Evolutionary conservation across 2,888 invertebrate genomes (phyloP), one percentile per base, ranked within the genome.

Genomic region (Heterodera filipjevi): DNA sequence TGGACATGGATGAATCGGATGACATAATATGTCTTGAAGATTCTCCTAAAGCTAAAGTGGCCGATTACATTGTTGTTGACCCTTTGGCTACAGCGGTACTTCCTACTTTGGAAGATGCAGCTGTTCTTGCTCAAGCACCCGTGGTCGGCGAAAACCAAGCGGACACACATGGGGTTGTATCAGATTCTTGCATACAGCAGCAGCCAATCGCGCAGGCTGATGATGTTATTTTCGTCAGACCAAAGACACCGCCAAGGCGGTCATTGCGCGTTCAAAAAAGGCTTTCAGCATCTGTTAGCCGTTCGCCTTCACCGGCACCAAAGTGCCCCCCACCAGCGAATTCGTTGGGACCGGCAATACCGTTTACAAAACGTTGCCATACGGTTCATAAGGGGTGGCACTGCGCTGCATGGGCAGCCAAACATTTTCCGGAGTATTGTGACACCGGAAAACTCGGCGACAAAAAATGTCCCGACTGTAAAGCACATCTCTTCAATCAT

Each of bases 351-450:
- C 16, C 66, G 14, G 27, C 66, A 32, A 66, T 30, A 27, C 73
- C 39, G 5, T 35, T 72, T 14, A 39, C 19, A 22, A 72, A 39
- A 27, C 22, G 39, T 39, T 72, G 73, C 59, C 22, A 16, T n/a
- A 49, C 8, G n/a, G 53, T 33, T 2, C 73, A 72, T 19, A 72
- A 72, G 22, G 73, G 44, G 8, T 72, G 49, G 53, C 35, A 33
- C 33, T 72, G 73, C 59, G 73, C 73, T 35, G 73, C 49, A 19
- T 44, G 32, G 3, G 59, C 53, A 72, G 73, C 73, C 6, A 35
- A 44, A 6, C 73, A 72, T 39, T 53, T 33, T 16, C 32, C 73
- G 35, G 73, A 72, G 2, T 72, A 72, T 72, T 72, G 3, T 44
- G 16, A 72, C 19, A 44, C 39, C 32, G 39, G 44, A 12, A 14